phyloP scores from a whole-genome alignment of 2,888 invertebrate species.

The Latrodectus hesperus region DNA sequence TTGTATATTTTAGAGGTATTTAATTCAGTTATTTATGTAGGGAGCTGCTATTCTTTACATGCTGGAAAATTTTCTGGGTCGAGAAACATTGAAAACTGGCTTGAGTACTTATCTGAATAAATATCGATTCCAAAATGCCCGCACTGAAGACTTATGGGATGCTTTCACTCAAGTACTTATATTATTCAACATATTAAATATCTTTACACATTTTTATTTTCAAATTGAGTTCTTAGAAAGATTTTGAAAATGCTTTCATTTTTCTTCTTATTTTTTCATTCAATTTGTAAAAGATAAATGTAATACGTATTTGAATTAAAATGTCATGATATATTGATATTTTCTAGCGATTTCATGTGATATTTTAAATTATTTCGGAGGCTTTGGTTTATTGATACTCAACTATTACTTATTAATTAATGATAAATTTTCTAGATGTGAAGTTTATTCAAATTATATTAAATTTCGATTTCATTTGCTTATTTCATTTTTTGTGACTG shows the following conservation, averaged over 20 bases:
- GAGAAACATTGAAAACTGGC: slow-evolving; percentile 81
- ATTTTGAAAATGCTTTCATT: neutral
- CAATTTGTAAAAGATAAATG: too few relatives aligned
- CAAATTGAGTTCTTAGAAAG: neutral
- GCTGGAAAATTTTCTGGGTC: slow-evolving; percentile 82
- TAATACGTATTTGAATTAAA: too few relatives aligned
- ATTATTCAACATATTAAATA: neutral
- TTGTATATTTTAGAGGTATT: neutral
- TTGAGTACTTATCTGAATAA: slow-evolving; percentile 79
- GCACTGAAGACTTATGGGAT: slow-evolving; percentile 88
- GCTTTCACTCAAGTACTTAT: slow-evolving; percentile 79
- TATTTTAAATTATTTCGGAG: too few relatives aligned
- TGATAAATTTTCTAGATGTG: too few relatives aligned
- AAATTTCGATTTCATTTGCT: too few relatives aligned
- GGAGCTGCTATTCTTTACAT: slow-evolving; percentile 84
- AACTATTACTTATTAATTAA: too few relatives aligned
- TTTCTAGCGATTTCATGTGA: too few relatives aligned
- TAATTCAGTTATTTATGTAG: slow-evolving; percentile 74
- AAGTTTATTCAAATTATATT: too few relatives aligned
- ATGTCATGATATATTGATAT: too few relatives aligned
- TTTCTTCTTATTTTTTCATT: neutral
- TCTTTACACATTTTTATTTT: neutral
- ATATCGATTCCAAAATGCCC: slow-evolving; percentile 83
- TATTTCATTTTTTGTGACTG: too few relatives aligned
- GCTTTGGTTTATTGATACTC: too few relatives aligned